A percentile compares a stretch with the other conserved stretches of the same genome.
Conservation (phyloP, 2,113 vertebrate genomes). For the Bostrychus sinensis region DNA sequence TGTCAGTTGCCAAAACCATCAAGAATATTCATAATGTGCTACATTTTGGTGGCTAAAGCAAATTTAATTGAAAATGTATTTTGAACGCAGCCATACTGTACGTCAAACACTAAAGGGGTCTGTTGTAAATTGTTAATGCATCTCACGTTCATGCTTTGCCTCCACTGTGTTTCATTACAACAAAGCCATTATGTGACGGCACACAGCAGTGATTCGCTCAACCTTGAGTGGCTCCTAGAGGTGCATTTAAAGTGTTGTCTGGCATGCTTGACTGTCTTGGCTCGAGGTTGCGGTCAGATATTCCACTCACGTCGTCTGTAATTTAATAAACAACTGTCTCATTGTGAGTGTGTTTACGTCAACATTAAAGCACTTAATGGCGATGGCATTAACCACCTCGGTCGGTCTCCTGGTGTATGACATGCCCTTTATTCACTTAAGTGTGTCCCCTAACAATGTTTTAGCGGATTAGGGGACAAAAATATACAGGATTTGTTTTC, state of each 20-base stretch:
- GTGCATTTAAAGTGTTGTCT: slow-evolving; percentile 21
- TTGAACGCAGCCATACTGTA: too few relatives aligned
- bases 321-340: slow-evolving; percentile 62
- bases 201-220: slow-evolving; percentile 20
- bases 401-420: background rate
- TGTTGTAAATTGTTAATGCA: background rate
- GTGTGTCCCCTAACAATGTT: slow-evolving; percentile 42
- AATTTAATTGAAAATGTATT: too few relatives aligned
- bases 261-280: slow-evolving; percentile 16
- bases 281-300: slow-evolving; percentile 7
- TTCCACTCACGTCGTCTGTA: slow-evolving; percentile 32
- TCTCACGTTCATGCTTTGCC: background rate
- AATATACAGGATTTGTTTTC: slow-evolving; percentile 29
- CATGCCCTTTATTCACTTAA: slow-evolving; percentile 25
- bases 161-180: background rate
- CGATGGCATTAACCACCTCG: slow-evolving; percentile 36
- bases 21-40: too few relatives aligned
- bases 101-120: background rate
- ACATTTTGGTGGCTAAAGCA: too few relatives aligned
- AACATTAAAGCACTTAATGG: slow-evolving; percentile 59
- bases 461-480: slow-evolving; percentile 45
- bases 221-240: slow-evolving; percentile 36
- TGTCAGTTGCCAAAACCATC: too few relatives aligned
- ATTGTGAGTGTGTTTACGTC: slow-evolving; percentile 47
- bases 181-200: background rate